Evolutionary conservation across 2,113 vertebrate genomes (phyloP).

Genomic region (Saccopteryx bilineata): DNA sequence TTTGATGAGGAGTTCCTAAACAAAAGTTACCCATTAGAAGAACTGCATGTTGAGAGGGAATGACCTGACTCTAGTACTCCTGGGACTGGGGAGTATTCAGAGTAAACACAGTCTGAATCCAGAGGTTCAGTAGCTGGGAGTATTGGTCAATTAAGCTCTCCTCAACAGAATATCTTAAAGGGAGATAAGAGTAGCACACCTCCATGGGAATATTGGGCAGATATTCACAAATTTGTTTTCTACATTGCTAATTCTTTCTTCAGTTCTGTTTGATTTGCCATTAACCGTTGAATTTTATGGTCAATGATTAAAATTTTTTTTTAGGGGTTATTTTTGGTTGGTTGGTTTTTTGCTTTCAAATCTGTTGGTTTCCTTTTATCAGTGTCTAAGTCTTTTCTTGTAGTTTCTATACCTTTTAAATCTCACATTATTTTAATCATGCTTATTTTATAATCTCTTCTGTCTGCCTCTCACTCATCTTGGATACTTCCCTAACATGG

Average conservation of each 20-base stretch:
- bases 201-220: neutral
- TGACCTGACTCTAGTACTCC: neutral
- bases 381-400: neutral
- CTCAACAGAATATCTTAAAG: neutral
- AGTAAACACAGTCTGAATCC: neutral
- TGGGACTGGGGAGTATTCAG: neutral
- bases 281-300: neutral
- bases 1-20: neutral
- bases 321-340: neutral
- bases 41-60: neutral
- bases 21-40: neutral
- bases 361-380: neutral
- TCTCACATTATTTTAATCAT: neutral
- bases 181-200: neutral
- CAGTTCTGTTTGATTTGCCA: neutral
- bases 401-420: neutral
- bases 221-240: neutral
- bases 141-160: neutral
- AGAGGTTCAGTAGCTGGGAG: neutral
- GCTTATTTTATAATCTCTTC: neutral
- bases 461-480: neutral
- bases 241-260: conserved; percentile 47
- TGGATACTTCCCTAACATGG: neutral
- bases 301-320: neutral
- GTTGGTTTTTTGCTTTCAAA: neutral